Evolutionary conservation across 1,140 invertebrate genomes (phyloP), one percentile per base, ranked within the genome.

Genomic region (Drosophila albomicans): DNA sequence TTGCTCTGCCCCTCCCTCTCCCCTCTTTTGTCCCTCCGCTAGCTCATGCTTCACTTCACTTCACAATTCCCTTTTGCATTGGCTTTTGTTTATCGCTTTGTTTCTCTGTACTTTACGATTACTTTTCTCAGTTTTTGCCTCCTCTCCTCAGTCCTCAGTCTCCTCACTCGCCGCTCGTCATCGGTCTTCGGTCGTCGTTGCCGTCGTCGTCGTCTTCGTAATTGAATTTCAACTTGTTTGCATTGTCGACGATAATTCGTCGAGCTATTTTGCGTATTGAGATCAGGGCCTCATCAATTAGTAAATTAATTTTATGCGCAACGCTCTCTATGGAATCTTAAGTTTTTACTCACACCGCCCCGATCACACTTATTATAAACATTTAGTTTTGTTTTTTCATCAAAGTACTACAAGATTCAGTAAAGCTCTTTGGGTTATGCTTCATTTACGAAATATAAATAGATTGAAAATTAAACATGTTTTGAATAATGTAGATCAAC

Each of bases 231-330:
- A 91, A 89, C 85, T 89, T 89, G 85, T 90, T 90, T 88, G 84
- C 84, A 88, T 88, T 90, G 87, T 82, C 81, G 86, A 89, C 79
- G 78, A 91, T 91, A 88, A 89, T 91, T 91, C 89, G 84, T 91
- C 79, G 89, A 84, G 90, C 80, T 90, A 91, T 91, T 91, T 91
- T 91, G 90, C 90, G 90, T 91, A 91, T 91, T 91, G 90, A 91
- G 90, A 91, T 91, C 90, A 91, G 90, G 90, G 90, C 87, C 90
- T 88, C 90, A 91, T 91, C 90, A 91, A 91, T 91, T 91, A 91
- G 90, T 91, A 90, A 89, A 91, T 91, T 91, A 91, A 91, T 91
- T 91, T 91, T 91, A 91, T 91, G 85, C 85, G 73, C 86, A 78
- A 61, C 61, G 81, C 77, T 85, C 77, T 85, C 75, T 73, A 79